Conservation (phyloP, 2,888 invertebrate genomes). For the Drosophila barbarae region DNA sequence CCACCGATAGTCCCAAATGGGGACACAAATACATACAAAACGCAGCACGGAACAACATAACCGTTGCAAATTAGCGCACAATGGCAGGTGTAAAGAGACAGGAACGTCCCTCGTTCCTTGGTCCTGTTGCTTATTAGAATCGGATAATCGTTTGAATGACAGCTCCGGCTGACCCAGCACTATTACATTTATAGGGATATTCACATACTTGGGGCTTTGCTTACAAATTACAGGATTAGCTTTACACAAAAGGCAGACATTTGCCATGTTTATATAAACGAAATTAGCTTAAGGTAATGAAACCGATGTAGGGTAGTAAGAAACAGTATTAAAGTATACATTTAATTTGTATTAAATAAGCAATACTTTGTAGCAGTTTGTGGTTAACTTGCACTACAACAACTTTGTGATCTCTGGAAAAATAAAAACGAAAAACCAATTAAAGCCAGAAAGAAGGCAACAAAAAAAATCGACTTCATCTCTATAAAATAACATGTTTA, state of each 20-base stretch:
- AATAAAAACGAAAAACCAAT: neutral
- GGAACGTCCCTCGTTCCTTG: neutral
- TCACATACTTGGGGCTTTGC: conserved; percentile 9
- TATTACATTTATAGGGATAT: conserved; percentile 5
- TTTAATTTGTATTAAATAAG: neutral
- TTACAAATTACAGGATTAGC: conserved; percentile 24
- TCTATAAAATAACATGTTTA: conserved; percentile 58
- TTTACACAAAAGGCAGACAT: neutral
- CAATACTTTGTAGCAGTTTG: neutral
- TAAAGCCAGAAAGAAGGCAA: conserved; percentile 1
- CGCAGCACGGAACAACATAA: conserved; percentile 56
- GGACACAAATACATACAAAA: conserved; percentile 36
- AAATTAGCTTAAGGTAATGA: neutral
- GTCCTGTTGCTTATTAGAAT: conserved; percentile 29
- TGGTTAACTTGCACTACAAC: neutral
- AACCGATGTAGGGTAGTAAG: neutral
- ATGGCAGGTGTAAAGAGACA: conserved; percentile 28
- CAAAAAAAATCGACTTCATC: conserved; percentile 22
- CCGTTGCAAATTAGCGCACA: conserved; percentile 64
- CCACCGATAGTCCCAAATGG: conserved; percentile 35
- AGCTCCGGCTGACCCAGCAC: conserved; percentile 13
- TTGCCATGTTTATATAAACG: neutral
- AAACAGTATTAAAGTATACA: neutral
- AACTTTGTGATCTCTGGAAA: neutral
- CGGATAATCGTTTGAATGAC: conserved; percentile 24